These are phyloP conservation scores for Cephus pulcher DNA, from an alignment of 2,888 invertebrate genomes.

Conservation along the genomic window DNA sequence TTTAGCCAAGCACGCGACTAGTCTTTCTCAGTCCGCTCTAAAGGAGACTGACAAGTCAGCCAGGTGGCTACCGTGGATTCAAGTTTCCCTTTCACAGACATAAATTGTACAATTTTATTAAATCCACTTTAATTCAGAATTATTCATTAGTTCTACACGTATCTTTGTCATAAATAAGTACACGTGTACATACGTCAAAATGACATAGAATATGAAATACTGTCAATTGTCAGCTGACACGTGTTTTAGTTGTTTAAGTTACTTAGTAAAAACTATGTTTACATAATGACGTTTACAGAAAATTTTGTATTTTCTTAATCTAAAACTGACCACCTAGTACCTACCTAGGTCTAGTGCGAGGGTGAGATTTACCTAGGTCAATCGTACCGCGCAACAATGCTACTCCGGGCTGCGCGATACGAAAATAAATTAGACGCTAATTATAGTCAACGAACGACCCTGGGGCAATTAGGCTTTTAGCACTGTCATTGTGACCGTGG, in stretches of 20 bases:
- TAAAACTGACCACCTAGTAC: no score
- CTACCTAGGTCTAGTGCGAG: neutral
- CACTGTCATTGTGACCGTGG: constrained; percentile 2
- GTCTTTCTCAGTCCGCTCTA: constrained; percentile 47
- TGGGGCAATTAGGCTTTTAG: constrained; percentile 1
- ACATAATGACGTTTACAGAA: neutral
- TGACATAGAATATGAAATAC: neutral
- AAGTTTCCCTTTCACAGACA: neutral
- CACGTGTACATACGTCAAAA: neutral
- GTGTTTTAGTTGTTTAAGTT: neutral
- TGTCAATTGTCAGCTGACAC: neutral
- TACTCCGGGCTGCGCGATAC: neutral
- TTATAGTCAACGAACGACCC: neutral
- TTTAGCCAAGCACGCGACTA: constrained; percentile 63
- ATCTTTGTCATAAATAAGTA: neutral
- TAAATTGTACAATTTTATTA: neutral
- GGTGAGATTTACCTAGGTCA: neutral
- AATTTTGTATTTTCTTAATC: no score
- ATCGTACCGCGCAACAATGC: neutral
- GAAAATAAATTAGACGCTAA: constrained; percentile 4
- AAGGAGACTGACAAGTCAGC: neutral
- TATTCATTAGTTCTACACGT: neutral
- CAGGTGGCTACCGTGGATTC: neutral
- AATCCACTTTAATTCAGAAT: neutral
- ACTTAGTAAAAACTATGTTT: neutral